Evolutionary conservation across 1,140 invertebrate species (phyloP), one percentile per base, ranked within the genome.

Genomic region (Bombus cullumanus): DNA sequence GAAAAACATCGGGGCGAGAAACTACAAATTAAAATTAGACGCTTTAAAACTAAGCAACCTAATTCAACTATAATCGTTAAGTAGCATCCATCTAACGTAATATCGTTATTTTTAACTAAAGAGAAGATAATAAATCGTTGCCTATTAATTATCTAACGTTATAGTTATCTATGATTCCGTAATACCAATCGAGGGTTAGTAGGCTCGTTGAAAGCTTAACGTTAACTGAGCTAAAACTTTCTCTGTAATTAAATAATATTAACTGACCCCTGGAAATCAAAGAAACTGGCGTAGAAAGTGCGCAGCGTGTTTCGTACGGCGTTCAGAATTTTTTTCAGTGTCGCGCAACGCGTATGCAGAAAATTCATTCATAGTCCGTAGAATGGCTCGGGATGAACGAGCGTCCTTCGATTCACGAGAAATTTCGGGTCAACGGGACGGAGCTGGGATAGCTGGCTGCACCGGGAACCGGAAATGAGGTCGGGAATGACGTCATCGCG

Each of bases 381-480:
- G 78, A 87, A 84, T 83, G 80, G 73, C 89, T 79, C 68, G 89
- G 77, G 78, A 91, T 93, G 92, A 93, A 93, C 92, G 92, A 86
- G 85, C 79, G 89, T 93, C 91, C 92, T 93, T 93, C 92, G 89
- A 93, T 93, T 93, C 92, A 92, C 89, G 89, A 92, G 92, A 91
- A 85, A 88, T 93, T 93, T 91, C 88, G 88, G 91, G 92, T 92
- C 92, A 91, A 91, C 90, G 89, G 87, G 91, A 92, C 85, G 88
- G 84, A 83, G 88, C 86, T 81, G 90, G 92, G 84, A 86, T 91
- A 92, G 88, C 91, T 86, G 87, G 86, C 88, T 90, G 91, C 88
- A 92, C 92, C 86, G 92, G 92, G 90, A 92, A 92, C 91, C 92
- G 92, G 92, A 93, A 94, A 94, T 92, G 88, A 91, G 93, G 93